These are phyloP conservation scores for Rhipidura dahli DNA, from an alignment of 2,113 vertebrate species.

Conservation along the genomic window DNA sequence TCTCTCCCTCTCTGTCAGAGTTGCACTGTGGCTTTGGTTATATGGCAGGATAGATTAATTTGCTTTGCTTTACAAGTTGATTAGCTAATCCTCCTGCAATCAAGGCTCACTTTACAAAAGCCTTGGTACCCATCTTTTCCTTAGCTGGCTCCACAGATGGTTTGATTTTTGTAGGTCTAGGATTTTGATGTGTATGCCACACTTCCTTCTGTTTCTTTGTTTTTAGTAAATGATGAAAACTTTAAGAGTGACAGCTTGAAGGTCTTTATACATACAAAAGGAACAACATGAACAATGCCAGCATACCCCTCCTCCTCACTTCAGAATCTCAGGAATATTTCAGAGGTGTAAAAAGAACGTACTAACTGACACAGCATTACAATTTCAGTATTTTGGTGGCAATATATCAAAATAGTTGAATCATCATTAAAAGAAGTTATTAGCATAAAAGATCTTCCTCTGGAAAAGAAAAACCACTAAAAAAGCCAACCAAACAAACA, in stretches of 20 bases:
- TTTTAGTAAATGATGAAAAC: constrained; percentile 8
- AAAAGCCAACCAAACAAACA: rapidly evolving
- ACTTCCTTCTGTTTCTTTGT: not conserved
- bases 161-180: not conserved
- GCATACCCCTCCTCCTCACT: not conserved
- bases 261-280: not conserved
- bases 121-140: not conserved
- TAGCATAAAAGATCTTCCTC: not conserved
- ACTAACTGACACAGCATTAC: not conserved
- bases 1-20: not conserved
- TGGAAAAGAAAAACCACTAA: not conserved
- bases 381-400: not conserved
- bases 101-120: constrained; percentile 10
- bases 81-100: constrained; percentile 20
- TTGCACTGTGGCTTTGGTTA: constrained; percentile 18
- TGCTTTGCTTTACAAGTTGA: not conserved
- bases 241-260: not conserved
- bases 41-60: constrained; percentile 36
- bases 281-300: not conserved
- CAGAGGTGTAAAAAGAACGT: not conserved
- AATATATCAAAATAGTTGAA: not conserved
- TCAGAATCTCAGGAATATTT: not conserved
- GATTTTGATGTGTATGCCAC: not conserved
- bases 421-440: not conserved
- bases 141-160: not conserved